Base-by-base conservation (phyloP, 2,888 invertebrate genomes). In the Oscheius onirici region DNA sequence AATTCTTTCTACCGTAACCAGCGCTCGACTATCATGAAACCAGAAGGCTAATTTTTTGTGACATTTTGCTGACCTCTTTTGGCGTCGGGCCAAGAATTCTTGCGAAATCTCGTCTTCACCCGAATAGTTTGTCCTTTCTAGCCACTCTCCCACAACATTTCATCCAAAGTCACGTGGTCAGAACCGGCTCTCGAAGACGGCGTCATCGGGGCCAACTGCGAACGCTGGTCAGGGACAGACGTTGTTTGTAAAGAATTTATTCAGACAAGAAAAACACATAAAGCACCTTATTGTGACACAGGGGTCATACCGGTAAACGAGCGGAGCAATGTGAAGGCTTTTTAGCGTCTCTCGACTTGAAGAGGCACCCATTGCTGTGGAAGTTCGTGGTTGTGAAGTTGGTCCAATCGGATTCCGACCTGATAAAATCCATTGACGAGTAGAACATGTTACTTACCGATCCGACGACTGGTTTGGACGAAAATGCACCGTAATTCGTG, bases 401-500 rank as follows among this genome's bases (percentile, higher is more conserved):
- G 72, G 55, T 80, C 78, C n/a, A 85, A 69, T 1, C 80, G 79
- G 63, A 85, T 79, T 69, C 83, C 82, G 15, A 81, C 66, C 83
- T 83, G 71, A 67, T 81, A 73, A 3, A 22, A 8, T 66, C 13
- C 15, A 15, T 52, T 8, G 34, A 34, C 34, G 3, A 34, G 3
- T 34, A 8, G 8, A 34, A 8, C 5, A 3, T 8, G 8, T 34
- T 34, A 66, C 79, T 73, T 44, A 87, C 86, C 66, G 68, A 49
- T 74, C 87, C 87, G 5, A 87, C 69, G 0, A 82, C 75, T 3
- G 86, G 85, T 43, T 80, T 73, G 46, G 78, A 75, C 11, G 80
- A 71, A 51, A 87, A 80, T 17, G 84, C 40, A 11, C 70, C 70
- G 26, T 70, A 70, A 41, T 70, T 70, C 11, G 70, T 70, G 43